Conservation (phyloP, 2,797 vertebrate genomes). For the Poeciliopsis paucimaculata region DNA sequence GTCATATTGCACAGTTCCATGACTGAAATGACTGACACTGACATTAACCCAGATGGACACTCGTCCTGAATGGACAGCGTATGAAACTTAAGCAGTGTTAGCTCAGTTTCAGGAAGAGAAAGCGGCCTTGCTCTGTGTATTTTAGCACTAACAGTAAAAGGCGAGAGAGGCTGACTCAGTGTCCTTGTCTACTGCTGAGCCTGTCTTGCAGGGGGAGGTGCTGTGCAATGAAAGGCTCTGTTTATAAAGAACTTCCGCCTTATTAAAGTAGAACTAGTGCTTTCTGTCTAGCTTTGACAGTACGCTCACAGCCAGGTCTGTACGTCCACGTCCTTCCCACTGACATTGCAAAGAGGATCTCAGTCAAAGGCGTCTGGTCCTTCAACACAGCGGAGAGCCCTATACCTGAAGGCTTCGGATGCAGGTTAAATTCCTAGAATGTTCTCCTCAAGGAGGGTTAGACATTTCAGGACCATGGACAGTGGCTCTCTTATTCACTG, state of each 20-base stretch:
- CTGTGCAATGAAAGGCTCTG: slow-evolving; percentile 37
- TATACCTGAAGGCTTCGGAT: slow-evolving; percentile 25
- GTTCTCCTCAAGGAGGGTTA: slow-evolving; percentile 29
- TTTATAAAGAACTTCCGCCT: slow-evolving; percentile 38
- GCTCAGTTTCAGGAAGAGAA: slow-evolving; percentile 55
- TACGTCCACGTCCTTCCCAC: slow-evolving; percentile 22
- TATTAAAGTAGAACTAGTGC: slow-evolving; percentile 27
- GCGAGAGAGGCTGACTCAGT: slow-evolving; percentile 52
- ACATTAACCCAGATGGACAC: slow-evolving; percentile 72
- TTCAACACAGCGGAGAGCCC: slow-evolving; percentile 56
- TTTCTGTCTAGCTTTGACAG: slow-evolving; percentile 43
- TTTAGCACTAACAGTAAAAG: slow-evolving; percentile 48
- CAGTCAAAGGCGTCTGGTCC: slow-evolving; percentile 28
- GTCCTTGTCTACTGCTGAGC: slow-evolving; percentile 50
- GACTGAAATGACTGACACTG: slow-evolving; percentile 73
- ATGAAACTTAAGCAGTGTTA: slow-evolving; percentile 69
- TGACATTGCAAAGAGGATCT: slow-evolving; percentile 34
- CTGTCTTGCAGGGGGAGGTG: slow-evolving; percentile 34
- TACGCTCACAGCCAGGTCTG: slow-evolving; percentile 23
- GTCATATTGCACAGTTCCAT: slow-evolving; percentile 66
- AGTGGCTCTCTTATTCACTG: slow-evolving; percentile 50
- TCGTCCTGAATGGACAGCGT: slow-evolving; percentile 65
- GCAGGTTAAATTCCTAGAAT: slow-evolving; percentile 24
- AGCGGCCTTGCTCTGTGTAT: slow-evolving; percentile 56
- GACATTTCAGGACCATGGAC: slow-evolving; percentile 71